Base-by-base conservation (phyloP, 2,888 invertebrate genomes). In the Esperia sulphurella region DNA sequence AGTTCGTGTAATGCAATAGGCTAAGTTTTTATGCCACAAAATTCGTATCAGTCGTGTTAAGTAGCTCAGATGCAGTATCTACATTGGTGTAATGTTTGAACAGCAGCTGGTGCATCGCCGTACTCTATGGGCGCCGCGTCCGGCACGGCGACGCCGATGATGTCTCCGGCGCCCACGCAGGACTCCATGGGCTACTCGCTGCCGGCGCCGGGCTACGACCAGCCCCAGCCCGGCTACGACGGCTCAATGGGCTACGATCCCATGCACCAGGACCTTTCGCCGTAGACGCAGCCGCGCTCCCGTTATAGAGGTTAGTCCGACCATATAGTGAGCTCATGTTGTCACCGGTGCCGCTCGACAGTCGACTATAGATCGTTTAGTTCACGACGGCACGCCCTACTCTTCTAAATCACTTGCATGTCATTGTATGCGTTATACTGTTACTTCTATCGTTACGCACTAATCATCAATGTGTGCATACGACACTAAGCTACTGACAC, bases 181-280 rank as follows among this genome's bases (percentile, higher is more conserved):
- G 97, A 97, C 90, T 95, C 96, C 69, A 96, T 97, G 93, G 96
- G 96, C 55, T 97, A 97, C 90, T 95, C 95, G 65, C 95, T 97
- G 93, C 96, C 96, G 55, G 96, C 97, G 74, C 96, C 82, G 94
- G 96, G 96, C 56, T 97, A 96, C 79, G 97, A 97, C 87, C 95
- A 95, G 78, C 95, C 95, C 73, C 94, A 95, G 89, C 95, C 95
- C 64, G 93, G 94, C 59, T 96, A 96, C 84, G 96, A 96, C 83
- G 95, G 95, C 70, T 94, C 95, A 82, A 95, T 96, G 93, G 96
- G 96, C 61, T 97, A 97, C 85, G 96, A 96, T 87, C 96, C 96
- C 64, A 95, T 97, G 94, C 96, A 97, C 84, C 97, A 97, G 92
- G 96, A 94, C 77, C 88, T 94, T 70, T 94, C 94, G 73, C 94